Percentiles rank a stretch among this genome's conserved stretches.
phyloP scores from a whole-genome alignment of 2,113 vertebrate genomes.

The Dasyprocta punctata region DNA sequence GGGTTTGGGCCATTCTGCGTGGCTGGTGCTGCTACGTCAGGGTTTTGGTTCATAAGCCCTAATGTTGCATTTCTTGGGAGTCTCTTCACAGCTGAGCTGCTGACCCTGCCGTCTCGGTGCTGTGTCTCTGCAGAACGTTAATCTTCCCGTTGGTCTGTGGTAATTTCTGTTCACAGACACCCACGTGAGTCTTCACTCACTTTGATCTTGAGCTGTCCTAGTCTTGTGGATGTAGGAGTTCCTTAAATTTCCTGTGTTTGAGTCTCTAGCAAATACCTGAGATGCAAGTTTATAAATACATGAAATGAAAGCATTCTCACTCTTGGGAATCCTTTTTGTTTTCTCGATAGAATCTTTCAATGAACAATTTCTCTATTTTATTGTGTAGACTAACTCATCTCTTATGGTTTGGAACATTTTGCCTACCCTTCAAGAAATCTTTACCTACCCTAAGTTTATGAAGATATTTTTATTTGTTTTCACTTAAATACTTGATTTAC shows the following conservation, averaged over 20 bases:
- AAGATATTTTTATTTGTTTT: not conserved
- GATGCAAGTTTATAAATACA: not conserved
- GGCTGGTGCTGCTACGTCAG: not conserved
- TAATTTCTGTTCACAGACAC: too few relatives aligned
- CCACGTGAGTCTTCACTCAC: not conserved
- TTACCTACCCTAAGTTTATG: not conserved
- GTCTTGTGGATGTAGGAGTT: not conserved
- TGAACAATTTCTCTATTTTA: not conserved
- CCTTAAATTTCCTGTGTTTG: not conserved
- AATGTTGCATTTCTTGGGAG: not conserved
- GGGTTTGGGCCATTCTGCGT: not conserved
- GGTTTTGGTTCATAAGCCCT: not conserved
- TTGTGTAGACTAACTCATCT: not conserved
- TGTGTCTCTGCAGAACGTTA: not conserved
- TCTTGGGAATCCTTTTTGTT: not conserved
- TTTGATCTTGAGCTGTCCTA: not conserved
- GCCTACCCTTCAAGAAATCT: not conserved
- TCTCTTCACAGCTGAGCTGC: not conserved
- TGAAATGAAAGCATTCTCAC: not conserved
- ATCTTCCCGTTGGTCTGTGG: not conserved
- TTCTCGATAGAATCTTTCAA: not conserved
- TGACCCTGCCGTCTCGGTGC: not conserved
- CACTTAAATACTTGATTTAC: not conserved
- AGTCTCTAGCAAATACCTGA: not conserved
- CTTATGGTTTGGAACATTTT: not conserved